Evolutionary conservation across 2,888 invertebrate genomes (phyloP), one percentile per base, ranked within the genome.

Genomic region (Dendrolimus pini): DNA sequence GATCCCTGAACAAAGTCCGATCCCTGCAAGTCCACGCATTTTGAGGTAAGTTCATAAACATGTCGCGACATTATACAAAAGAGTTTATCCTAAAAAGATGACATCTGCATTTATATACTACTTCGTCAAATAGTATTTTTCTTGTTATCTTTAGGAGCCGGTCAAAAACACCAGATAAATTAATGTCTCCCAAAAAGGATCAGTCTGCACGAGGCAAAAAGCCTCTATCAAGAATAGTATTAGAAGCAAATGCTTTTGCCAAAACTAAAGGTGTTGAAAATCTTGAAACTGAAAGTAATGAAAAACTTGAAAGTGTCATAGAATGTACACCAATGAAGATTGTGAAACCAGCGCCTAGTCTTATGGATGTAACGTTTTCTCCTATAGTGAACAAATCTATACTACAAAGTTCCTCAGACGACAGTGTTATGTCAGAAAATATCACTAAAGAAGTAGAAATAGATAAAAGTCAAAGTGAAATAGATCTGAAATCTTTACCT

Each of bases 141-240:
- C 30, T 30, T 30, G 30, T 30, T 30, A 30, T 30, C 75, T 76
- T 52, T 65, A 90, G 89, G 59, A 82, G 82, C 65, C 80, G 86
- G 18, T 80, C 88, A 1, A 89, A 85, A 70, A 91, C 91, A 2
- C 91, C 91, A 9, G 91, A 90, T 60, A 89, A 86, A 65, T 60
- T 82, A 1, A 77, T 85, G 71, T 81, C 89, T 1, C 82, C 87
- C 1, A 85, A 79, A 64, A 65, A 74, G 54, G 89, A 87, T 47
- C 72, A 71, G 3, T 67, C 80, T 1, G 70, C 72, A 14, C 78
- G 77, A 60, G 64, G 68, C 57, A 87, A 81, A 58, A 91, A 86
- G 65, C 82, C 91, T 0, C 68, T 91, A 1, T 84, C 88, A 0
- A 77, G 91, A 62, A 71, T 85, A 30, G 91, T 91, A 0, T 62